Base-by-base conservation (phyloP, 2,113 vertebrate species). In the Callipepla squamata region DNA sequence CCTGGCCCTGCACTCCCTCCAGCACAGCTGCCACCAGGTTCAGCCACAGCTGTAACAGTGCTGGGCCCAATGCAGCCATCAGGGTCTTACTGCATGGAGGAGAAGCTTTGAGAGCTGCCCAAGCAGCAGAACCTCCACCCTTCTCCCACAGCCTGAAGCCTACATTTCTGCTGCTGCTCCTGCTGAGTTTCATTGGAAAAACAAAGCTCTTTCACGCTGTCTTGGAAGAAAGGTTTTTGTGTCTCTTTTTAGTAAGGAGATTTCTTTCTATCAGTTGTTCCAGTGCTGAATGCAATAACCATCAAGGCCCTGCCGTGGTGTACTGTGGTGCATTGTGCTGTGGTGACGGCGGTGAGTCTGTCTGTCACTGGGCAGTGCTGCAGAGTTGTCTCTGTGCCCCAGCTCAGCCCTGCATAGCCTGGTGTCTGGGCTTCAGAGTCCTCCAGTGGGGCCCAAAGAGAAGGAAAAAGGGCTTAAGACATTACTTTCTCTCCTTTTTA, bases 71-170 rank as follows among this genome's bases (percentile, higher is more conserved):
- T 65, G 68, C 16, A 0, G 2, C 30, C 16, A 15, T 40, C 2
- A 2, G 67, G 22, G 70, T 50, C 45, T 62, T 48, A 21, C 51
- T 2, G 0, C 8, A 1, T 1, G 11, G 51, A 78, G 18, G 32
- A 44, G 85, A 90, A 55, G 18, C 25, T 61, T 42, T 36, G 25
- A 72, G 48, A 59, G 22, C 28, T 34, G 55, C 14, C 1, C 26
- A 36, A 53, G 58, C 36, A 40, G 67, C 72, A 87, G 68, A 32
- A 34, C 23, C 48, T 30, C 4, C 25, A 58, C 8, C 22, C n/a
- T 62, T 45, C 58, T 48, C 38, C 80, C 38, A 17, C 17, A 47
- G 0, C 9, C 0, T 5, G 28, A 76, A 87, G 16, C 13, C n/a
- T 42, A 28, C 6, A 15, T 28, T 87, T 59, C 61, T 58, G 34